Base-by-base conservation (phyloP, 2,113 vertebrate genomes). In the Paramisgurnus dabryanus region DNA sequence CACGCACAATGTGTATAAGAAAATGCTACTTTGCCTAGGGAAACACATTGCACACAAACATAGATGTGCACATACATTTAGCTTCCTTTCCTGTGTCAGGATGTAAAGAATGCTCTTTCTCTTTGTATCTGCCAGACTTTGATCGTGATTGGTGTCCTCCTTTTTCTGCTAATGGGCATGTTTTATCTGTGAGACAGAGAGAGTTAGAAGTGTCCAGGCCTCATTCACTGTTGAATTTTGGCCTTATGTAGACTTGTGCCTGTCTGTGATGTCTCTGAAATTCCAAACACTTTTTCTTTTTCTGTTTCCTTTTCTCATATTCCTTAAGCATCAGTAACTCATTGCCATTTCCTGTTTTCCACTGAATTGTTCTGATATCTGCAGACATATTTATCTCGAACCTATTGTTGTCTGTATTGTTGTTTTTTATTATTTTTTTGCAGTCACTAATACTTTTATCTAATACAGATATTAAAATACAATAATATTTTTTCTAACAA, bases 21-120 rank as follows among this genome's bases (percentile, higher is more conserved):
- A 81, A 12, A 57, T 57, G 61, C 79, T 66, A 15, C 60, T 15
- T 66, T 73, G 69, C 67, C 61, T 63, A 67, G 8, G 40, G 61
- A 18, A n/a, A 41, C 6, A 18, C 11, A 39, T 5, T 15, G 55
- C 55, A 4, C 57, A 18, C 22, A 58, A n/a, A 58, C 7, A 58
- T 55, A 58, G 17, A n/a, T n/a, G 4, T n/a, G 3, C 67, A 71
- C 17, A 41, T 12, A 53, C 47, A 15, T 15, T 18, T n/a, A 39
- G 55, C n/a, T 60, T 43, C 15, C 41, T 34, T 75, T 34, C 22
- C 57, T 63, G 58, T 63, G 41, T 8, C 2, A 15, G 58, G 73
- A 63, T 64, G 12, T 61, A 22, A 41, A 58, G 53, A 3, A 72
- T 57, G 55, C 18, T 22, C 57, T 74, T 6, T 74, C 41, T 64